Percentiles rank a stretch among this genome's conserved stretches.
These are phyloP conservation scores for Sorex maritimensis DNA, from an alignment of 2,797 vertebrate genomes.

Conservation along the genomic window DNA sequence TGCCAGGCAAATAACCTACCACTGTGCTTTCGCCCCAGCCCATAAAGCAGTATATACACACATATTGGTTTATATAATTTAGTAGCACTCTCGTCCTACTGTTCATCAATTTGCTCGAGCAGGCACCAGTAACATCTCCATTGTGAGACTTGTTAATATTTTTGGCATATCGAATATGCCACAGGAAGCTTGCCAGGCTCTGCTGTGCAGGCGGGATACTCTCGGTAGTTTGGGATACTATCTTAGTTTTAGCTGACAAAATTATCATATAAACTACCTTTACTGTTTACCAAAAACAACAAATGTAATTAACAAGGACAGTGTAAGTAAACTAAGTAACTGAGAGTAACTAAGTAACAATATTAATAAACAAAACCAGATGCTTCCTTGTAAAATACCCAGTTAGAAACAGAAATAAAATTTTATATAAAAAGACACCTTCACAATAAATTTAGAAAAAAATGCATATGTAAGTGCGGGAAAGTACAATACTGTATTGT, in stretches of 20 bases:
- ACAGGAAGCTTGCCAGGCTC: too few species aligned
- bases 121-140: too few species aligned
- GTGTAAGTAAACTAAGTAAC: background rate
- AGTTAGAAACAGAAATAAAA: constrained; percentile 12
- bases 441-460: constrained; percentile 45
- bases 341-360: background rate
- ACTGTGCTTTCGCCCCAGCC: too few species aligned
- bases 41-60: too few species aligned
- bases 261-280: constrained; percentile 7
- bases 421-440: constrained; percentile 17
- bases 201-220: too few species aligned
- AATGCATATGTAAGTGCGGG: background rate
- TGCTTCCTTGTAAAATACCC: constrained; percentile 40
- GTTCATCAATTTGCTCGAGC: too few species aligned
- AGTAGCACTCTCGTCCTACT: too few species aligned
- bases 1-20: too few species aligned
- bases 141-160: too few species aligned
- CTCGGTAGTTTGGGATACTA: background rate
- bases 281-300: constrained; percentile 50
- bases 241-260: background rate
- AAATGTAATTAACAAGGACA: constrained; percentile 22
- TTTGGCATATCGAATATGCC: too few species aligned
- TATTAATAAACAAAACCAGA: background rate
- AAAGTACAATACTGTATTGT: background rate
- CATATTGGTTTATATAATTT: too few species aligned